Evolutionary conservation across 2,113 vertebrate species (phyloP).

Genomic region (Neopipo cinnamomea): DNA sequence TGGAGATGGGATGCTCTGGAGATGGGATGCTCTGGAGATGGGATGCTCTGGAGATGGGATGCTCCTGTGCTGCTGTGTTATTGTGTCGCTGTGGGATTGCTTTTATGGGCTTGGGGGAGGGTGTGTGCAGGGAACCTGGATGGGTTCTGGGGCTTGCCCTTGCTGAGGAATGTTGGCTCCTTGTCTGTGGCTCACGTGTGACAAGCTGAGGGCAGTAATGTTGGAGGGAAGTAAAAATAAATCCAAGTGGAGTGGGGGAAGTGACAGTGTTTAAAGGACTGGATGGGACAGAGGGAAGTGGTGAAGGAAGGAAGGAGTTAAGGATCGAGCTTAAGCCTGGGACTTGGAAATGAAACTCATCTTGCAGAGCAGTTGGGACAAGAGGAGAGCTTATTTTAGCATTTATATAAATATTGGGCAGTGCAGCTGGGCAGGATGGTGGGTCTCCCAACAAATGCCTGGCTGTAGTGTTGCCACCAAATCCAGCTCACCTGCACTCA

Average conservation of each 20-base stretch:
- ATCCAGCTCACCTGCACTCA: background rate
- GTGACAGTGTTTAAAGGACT: background rate
- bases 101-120: background rate
- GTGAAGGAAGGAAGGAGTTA: slow-evolving; percentile 16
- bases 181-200: background rate
- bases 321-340: background rate
- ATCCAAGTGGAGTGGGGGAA: background rate
- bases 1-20: background rate
- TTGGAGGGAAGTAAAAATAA: background rate
- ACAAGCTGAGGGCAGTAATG: background rate
- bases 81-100: accelerated
- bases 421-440: background rate
- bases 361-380: background rate
- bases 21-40: too few species aligned
- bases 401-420: background rate
- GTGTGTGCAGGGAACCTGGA: background rate
- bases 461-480: background rate
- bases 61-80: background rate
- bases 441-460: background rate
- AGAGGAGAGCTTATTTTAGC: background rate
- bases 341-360: slow-evolving; percentile 10
- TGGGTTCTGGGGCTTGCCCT: background rate
- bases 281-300: background rate
- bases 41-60: too few species aligned
- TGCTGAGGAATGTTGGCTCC: background rate